Conservation (phyloP, 2,113 vertebrate species). For the Paedocypris sp. region DNA sequence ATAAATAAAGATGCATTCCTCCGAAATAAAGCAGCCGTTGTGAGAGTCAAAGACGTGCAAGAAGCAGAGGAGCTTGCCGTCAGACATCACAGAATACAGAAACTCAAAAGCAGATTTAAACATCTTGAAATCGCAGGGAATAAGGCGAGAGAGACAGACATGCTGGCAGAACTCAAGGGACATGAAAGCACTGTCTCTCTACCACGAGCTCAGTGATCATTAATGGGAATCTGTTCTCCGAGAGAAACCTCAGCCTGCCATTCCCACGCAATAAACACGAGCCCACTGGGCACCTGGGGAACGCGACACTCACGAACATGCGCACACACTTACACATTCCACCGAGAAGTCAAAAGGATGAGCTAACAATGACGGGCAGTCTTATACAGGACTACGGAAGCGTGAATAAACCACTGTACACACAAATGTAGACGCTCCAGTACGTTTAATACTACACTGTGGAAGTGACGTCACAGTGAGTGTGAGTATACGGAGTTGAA, state of each 20-base stretch:
- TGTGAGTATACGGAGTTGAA: too few species aligned
- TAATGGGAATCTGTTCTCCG: conserved; percentile 19
- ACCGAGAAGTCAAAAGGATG: background rate
- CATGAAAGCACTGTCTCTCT: conserved; percentile 11
- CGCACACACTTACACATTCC: background rate
- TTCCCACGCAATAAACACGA: conserved; percentile 10
- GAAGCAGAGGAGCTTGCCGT: too few species aligned
- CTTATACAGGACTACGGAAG: background rate
- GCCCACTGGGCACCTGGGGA: conserved; percentile 9
- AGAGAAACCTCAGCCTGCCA: background rate
- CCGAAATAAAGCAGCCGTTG: too few species aligned
- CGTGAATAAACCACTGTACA: background rate
- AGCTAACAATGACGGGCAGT: background rate
- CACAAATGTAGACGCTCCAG: background rate
- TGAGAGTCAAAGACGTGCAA: too few species aligned
- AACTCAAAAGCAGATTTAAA: background rate
- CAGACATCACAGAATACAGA: conserved; percentile 6
- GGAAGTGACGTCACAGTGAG: too few species aligned
- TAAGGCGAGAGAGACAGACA: conserved; percentile 2
- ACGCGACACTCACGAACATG: background rate
- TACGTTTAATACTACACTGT: background rate
- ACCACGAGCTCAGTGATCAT: conserved; percentile 2
- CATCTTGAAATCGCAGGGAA: background rate
- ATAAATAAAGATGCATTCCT: too few species aligned
- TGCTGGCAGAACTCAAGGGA: background rate